These are phyloP conservation scores for Trachemys scripta DNA, from an alignment of 2,113 vertebrate genomes.

Conservation along the genomic window DNA sequence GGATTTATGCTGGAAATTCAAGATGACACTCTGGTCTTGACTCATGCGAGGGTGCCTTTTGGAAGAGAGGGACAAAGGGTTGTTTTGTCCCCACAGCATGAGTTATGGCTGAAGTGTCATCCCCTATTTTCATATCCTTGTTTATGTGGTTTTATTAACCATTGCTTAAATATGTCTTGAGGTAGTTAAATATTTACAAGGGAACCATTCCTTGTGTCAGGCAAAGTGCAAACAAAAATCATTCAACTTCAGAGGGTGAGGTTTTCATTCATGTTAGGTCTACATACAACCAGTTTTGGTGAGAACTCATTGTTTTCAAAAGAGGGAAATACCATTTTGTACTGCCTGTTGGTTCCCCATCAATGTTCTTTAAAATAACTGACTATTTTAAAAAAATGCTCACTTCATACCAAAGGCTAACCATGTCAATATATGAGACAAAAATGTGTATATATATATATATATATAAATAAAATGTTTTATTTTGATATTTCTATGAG, in stretches of 20 bases:
- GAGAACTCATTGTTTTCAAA: neutral
- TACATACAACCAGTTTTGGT: neutral
- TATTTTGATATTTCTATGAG: conserved; percentile 21
- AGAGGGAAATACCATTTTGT: neutral
- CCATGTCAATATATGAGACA: neutral
- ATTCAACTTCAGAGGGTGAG: neutral
- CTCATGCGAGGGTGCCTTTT: conserved; percentile 21
- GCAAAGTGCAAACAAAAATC: neutral
- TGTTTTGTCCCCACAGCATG: conserved; percentile 5
- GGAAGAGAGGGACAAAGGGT: conserved; percentile 22
- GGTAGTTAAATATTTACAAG: conserved; percentile 28
- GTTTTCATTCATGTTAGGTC: neutral
- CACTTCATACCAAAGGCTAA: conserved; percentile 12
- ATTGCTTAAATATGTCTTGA: neutral
- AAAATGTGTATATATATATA: neutral
- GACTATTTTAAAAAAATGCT: conserved; percentile 19
- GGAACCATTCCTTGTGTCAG: neutral
- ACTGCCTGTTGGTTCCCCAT: conserved; percentile 3
- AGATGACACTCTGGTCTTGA: conserved; percentile 46
- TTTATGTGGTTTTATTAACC: neutral
- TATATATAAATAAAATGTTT: neutral
- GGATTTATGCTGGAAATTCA: conserved; percentile 40
- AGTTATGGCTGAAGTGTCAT: conserved; percentile 13
- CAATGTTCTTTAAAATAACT: conserved; percentile 27
- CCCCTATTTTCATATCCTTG: conserved; percentile 6